phyloP scores from a whole-genome alignment of 2,113 vertebrate genomes.

The Lepidothrix coronata region DNA sequence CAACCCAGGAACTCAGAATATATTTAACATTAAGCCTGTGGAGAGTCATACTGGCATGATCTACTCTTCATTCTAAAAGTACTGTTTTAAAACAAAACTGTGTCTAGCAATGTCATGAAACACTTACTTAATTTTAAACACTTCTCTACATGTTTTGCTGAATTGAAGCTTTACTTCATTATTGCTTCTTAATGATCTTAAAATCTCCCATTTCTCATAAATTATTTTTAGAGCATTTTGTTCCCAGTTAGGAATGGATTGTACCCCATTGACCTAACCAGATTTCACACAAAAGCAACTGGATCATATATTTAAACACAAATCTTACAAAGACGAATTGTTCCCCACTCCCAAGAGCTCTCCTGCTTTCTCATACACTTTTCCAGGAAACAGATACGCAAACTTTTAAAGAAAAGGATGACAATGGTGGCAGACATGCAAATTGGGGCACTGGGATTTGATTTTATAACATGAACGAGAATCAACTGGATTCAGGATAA shows the following conservation, averaged over 20 bases:
- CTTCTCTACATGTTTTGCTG: not conserved
- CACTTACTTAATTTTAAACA: not conserved
- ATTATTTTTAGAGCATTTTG: not conserved
- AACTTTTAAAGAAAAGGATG: not conserved
- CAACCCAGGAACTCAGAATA: not conserved
- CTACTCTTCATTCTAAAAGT: not conserved
- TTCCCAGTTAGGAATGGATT: not conserved
- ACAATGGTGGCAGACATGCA: not conserved
- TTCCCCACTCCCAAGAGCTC: not conserved
- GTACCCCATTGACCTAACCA: not conserved
- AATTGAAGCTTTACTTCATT: not conserved
- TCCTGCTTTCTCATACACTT: not conserved
- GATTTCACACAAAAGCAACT: not conserved
- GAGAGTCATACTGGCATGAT: not conserved
- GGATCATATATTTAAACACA: not conserved
- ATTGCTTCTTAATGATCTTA: not conserved
- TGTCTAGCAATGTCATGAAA: not conserved
- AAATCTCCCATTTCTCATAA: not conserved
- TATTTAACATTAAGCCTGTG: not conserved
- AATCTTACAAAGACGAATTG: not conserved
- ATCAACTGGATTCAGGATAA: not conserved
- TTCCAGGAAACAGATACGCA: not conserved
- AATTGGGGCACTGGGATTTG: not conserved
- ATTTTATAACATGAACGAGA: not conserved
- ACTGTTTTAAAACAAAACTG: not conserved